Evolutionary conservation across 2,888 invertebrate species (phyloP), one percentile per base, ranked within the genome.

Genomic region (Eupelmus urozonus): DNA sequence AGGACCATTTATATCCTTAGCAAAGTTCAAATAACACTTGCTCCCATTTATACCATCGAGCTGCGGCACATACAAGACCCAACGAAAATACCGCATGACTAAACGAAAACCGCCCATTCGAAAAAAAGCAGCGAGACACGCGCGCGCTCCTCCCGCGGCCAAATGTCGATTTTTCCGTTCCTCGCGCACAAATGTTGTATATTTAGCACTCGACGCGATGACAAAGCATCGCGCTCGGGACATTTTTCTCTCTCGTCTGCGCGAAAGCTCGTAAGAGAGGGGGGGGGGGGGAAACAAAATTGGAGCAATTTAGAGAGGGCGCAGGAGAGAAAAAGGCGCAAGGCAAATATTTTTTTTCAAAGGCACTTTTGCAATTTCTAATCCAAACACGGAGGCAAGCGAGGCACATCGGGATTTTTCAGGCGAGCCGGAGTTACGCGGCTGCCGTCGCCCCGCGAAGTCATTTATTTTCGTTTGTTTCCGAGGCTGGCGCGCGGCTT

Each of bases 311-410:
- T n/a, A 29, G 5, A 45, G 27, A 51, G 18, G 51, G 27, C 13
- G 5, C 20, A 60, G 25, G 16, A 45, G 18, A 1, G 51, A 34
- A 59, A 42, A 66, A 55, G 16, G 42, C 20, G 53, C n/a, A 20
- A 29, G 57, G 42, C 69, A 63, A 70, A 70, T 60, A 42, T 72
- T 77, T 72, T 45, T 45, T 72, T 60, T 27, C 42, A 11, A 11
- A 18, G 49, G 16, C 49, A 75, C 75, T 67, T 53, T 55, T 53
- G 51, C 70, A 34, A 76, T 76, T 63, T 49, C 25, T 34, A 76
- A 76, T 63, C 59, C 65, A 25, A 59, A 51, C 63, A 45, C 2
- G 2, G 13, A n/a, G n/a, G n/a, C n/a, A n/a, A n/a, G n/a, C n/a
- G n/a, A n/a, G n/a, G n/a, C n/a, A n/a, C n/a, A n/a, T n/a, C n/a